Conservation (phyloP, 2,888 invertebrate species). For the Drosophila fulvimacula region DNA sequence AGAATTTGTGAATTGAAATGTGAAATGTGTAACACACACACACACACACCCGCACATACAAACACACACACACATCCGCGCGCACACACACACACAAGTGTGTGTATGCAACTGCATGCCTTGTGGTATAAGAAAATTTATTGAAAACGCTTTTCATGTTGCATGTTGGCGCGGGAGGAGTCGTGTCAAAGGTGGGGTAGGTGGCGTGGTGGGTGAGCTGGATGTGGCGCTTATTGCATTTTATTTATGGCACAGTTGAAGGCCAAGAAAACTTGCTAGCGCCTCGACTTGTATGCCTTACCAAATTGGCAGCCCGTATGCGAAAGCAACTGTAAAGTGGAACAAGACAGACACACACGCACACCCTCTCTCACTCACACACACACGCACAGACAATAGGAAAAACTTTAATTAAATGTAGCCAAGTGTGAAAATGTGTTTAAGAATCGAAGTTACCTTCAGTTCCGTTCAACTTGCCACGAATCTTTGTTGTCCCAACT, state of each 20-base stretch:
- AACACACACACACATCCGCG: neutral
- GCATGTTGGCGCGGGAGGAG: neutral
- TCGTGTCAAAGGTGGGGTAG: neutral
- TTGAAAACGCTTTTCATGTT: slow-evolving; percentile 48
- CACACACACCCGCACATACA: neutral
- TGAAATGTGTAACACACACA: slow-evolving; percentile 40
- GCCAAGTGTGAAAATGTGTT: slow-evolving; percentile 44
- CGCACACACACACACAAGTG: slow-evolving; percentile 3
- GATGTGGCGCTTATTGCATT: slow-evolving; percentile 58
- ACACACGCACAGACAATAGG: slow-evolving; percentile 45
- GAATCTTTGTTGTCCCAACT: slow-evolving; percentile 38
- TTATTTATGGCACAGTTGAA: slow-evolving; percentile 66
- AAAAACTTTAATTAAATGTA: slow-evolving; percentile 71
- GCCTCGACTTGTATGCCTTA: slow-evolving; percentile 47
- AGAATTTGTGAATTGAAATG: slow-evolving; percentile 56
- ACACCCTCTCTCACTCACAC: neutral
- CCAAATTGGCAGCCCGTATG: slow-evolving; percentile 56
- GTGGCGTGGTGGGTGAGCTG: slow-evolving; percentile 4
- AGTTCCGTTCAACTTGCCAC: neutral
- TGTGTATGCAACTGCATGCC: slow-evolving; percentile 13
- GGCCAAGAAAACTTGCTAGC: slow-evolving; percentile 66
- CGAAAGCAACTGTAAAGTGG: slow-evolving; percentile 7
- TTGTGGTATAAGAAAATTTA: slow-evolving; percentile 54
- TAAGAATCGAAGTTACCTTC: slow-evolving; percentile 14
- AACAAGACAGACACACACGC: slow-evolving; percentile 18